These are phyloP conservation scores for Caenorhabditis imperialis DNA, from an alignment of 2,888 invertebrate genomes.

Conservation along the genomic window DNA sequence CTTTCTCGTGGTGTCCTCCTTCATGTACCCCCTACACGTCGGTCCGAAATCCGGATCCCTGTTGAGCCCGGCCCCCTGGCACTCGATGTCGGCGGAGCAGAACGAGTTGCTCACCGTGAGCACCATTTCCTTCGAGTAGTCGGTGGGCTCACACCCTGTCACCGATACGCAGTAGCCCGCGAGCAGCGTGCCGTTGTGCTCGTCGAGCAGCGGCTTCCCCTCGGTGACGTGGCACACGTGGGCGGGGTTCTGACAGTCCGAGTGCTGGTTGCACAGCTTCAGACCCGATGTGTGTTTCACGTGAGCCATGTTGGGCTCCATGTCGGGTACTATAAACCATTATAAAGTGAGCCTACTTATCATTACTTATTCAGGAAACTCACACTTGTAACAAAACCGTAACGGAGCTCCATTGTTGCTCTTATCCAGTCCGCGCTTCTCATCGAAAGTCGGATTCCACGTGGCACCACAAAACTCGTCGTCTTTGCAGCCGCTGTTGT, in stretches of 20 bases:
- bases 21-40: constrained; percentile 2
- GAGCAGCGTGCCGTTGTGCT: not conserved
- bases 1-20: not conserved
- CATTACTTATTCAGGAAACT: no score
- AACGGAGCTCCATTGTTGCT: constrained; percentile 2
- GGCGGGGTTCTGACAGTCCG: not conserved
- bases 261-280: constrained; percentile 10
- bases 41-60: constrained; percentile 5
- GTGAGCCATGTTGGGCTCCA: constrained; percentile 6
- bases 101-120: constrained; percentile 4
- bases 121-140: not conserved
- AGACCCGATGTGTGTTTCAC: constrained; percentile 7
- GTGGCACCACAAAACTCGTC: constrained; percentile 24
- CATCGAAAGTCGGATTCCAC: constrained; percentile 21
- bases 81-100: not conserved
- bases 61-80: constrained; percentile 9
- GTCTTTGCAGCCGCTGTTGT: no score
- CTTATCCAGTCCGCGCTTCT: constrained; percentile 1
- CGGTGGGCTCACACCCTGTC: not conserved
- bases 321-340: constrained; percentile 5
- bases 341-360: no score
- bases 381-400: constrained; percentile 28
- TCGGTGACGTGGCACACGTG: constrained; percentile 10
- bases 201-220: not conserved
- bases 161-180: no score